Percentiles rank a stretch among this genome's conserved stretches.
These are phyloP conservation scores for Drosophila picticornis DNA, from an alignment of 2,888 invertebrate species.

Conservation along the genomic window DNA sequence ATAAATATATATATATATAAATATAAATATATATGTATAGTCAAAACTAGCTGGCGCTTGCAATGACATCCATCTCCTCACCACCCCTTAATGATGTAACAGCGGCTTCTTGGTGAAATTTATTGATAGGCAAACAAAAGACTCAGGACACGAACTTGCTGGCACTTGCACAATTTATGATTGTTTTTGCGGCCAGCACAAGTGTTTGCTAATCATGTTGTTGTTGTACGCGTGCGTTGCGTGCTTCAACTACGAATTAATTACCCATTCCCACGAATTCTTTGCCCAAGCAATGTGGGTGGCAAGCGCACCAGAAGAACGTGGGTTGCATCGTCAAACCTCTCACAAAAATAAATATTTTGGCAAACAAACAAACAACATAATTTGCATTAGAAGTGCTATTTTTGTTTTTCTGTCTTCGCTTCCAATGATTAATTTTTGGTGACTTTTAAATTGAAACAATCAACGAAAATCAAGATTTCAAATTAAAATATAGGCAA, in stretches of 20 bases:
- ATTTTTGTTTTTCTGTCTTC: conserved; percentile 11
- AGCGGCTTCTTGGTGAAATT: conserved; percentile 11
- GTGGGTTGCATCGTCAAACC: conserved; percentile 37
- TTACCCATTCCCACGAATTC: conserved; percentile 57
- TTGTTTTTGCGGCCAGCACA: conserved; percentile 20
- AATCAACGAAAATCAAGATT: conserved; percentile 34
- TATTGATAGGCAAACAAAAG: conserved; percentile 56
- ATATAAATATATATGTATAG: background rate
- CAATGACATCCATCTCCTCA: too few species aligned
- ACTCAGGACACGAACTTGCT: conserved; percentile 65
- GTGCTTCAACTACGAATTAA: conserved; percentile 50
- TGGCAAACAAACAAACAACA: conserved; percentile 57
- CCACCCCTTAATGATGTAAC: conserved; percentile 34
- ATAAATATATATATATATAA: background rate
- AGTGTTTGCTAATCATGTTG: background rate
- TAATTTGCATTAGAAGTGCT: conserved; percentile 46
- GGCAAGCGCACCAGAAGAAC: conserved; percentile 43
- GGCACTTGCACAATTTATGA: conserved; percentile 14
- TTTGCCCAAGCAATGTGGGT: conserved; percentile 50
- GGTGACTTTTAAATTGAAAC: conserved; percentile 44
- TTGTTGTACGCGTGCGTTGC: conserved; percentile 44
- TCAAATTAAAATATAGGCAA: conserved; percentile 46
- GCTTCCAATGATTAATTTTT: conserved; percentile 17
- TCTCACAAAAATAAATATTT: conserved; percentile 9
- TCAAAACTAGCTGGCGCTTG: conserved; percentile 10